phyloP scores from a whole-genome alignment of 2,797 vertebrate genomes.

The Momotus momota region DNA sequence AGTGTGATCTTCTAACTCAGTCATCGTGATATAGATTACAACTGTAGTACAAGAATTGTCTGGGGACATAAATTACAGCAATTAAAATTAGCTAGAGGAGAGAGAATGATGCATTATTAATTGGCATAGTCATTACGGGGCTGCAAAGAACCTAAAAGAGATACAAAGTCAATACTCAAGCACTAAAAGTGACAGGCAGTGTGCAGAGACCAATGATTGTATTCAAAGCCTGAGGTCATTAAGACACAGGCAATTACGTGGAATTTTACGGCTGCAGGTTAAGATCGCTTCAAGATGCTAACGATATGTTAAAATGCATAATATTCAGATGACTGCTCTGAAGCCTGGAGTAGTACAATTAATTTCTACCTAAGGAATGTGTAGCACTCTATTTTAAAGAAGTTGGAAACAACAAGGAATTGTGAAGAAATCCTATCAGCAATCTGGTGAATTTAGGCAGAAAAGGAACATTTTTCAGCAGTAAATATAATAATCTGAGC shows the following conservation, averaged over 20 bases:
- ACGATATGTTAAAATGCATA: neutral
- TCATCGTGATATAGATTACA: constrained; percentile 69
- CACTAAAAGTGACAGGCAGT: constrained; percentile 69
- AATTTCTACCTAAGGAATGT: neutral
- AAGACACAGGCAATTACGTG: neutral
- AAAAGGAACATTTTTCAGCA: constrained; percentile 10
- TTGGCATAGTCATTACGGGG: constrained; percentile 83
- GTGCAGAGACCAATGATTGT: neutral
- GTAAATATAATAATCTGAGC: constrained; percentile 12
- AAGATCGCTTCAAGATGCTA: neutral
- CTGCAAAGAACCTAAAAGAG: constrained; percentile 76
- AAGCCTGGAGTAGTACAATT: neutral
- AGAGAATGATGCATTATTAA: constrained; percentile 83
- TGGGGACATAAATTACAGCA: constrained; percentile 77
- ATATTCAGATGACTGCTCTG: constrained; percentile 7
- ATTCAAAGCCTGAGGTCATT: constrained; percentile 46
- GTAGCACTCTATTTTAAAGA: neutral
- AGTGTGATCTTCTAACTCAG: constrained; percentile 47
- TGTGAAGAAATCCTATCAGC: neutral
- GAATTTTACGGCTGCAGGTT: neutral
- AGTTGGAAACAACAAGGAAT: neutral
- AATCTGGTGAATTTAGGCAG: neutral
- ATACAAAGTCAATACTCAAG: constrained; percentile 82
- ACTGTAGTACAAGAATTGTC: constrained; percentile 67
- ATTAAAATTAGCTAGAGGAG: constrained; percentile 77